Evolutionary conservation across 2,797 vertebrate genomes (phyloP), one percentile per base, ranked within the genome.

Genomic region (Bradypodion ventrale): DNA sequence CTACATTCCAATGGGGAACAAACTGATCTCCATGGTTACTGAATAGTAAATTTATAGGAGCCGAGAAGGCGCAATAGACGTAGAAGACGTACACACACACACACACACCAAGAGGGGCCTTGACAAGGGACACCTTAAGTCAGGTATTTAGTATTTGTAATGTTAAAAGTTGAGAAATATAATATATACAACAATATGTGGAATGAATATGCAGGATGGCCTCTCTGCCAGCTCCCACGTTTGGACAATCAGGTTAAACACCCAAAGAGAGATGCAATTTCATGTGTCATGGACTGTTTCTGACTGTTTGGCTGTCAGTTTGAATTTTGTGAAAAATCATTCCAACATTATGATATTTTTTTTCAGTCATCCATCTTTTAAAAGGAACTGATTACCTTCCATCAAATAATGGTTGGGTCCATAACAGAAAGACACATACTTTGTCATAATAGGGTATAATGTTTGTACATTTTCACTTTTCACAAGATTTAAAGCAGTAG

Each of bases 1-100:
- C 74, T 83, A 56, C 8, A 72, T 83, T 80, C 79, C 86, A 32
- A 73, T 8, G 66, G 7, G 6, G 52, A 82, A 80, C 13, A 35
- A 68, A 78, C 15, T 77, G 0, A 59, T 37, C 9, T 9, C 8
- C 56, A 9, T 70, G 42, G 10, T 25, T 78, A 81, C 3, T 9
- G 72, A 87, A 59, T 1, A 76, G 1, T 21, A 76, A 70, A 85
- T 56, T 1, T 0, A 62, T 5, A 21, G 73, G 56, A 70, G 69
- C 0, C 68, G n/a, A 69, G 23, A 78, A 56, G 85, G 8, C 1
- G 52, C 1, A n/a, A 4, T 29, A 80, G 52, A 0, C 49, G 68
- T 52, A 3, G 76, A 15, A 52, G n/a, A n/a, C n/a, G n/a, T n/a
- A n/a, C n/a, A n/a, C n/a, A n/a, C n/a, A n/a, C n/a, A n/a, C n/a